Conservation (phyloP, 2,113 vertebrate genomes). For the Rhea americana region DNA sequence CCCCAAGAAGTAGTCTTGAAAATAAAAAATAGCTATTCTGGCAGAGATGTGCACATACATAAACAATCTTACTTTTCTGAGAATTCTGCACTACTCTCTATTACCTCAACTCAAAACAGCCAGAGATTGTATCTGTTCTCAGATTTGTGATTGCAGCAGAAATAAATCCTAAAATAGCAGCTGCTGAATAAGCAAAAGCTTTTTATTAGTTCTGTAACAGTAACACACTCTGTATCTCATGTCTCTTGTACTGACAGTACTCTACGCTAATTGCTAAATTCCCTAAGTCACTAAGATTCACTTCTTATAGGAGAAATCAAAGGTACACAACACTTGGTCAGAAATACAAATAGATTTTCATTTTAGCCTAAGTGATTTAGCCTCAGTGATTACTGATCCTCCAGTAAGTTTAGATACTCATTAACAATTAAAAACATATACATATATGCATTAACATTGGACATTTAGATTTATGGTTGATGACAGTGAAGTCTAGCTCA, state of each 20-base stretch:
- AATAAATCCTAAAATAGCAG: neutral
- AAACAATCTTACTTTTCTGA: neutral
- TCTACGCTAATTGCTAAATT: neutral
- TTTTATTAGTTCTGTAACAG: neutral
- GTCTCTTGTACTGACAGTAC: neutral
- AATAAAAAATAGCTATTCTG: neutral
- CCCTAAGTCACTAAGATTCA: neutral
- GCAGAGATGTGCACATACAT: neutral
- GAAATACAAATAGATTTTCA: neutral
- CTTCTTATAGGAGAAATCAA: neutral
- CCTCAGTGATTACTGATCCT: neutral
- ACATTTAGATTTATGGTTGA: neutral
- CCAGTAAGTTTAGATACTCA: neutral
- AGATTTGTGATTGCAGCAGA: neutral
- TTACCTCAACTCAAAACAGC: neutral
- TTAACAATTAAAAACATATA: neutral
- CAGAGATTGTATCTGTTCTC: neutral
- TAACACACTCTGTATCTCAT: neutral
- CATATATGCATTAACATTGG: neutral
- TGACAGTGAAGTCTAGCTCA: neutral
- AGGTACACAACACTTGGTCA: neutral
- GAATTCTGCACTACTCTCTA: neutral
- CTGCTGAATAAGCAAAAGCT: neutral
- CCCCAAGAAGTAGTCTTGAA: neutral
- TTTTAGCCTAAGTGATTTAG: neutral